phyloP scores from a whole-genome alignment of 2,797 vertebrate species.

The Siniperca undulata region DNA sequence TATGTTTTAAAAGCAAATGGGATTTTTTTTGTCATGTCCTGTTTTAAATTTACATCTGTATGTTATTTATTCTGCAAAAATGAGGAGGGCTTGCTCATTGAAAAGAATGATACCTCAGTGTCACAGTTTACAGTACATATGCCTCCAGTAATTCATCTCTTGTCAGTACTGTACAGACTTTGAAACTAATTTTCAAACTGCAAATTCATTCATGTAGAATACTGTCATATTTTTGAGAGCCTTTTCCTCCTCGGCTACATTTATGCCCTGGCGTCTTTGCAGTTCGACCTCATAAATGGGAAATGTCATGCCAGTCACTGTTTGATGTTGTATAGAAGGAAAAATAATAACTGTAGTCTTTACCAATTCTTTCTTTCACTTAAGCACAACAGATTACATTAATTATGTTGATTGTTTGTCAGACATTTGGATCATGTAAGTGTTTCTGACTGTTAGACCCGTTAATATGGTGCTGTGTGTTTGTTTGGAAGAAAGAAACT shows the following conservation, averaged over 20 bases:
- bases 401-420: slow-evolving; percentile 47
- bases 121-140: slow-evolving; percentile 79
- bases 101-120: slow-evolving; percentile 78
- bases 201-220: slow-evolving; percentile 35
- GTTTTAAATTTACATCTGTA: slow-evolving; percentile 60
- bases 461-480: slow-evolving; percentile 67
- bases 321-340: slow-evolving; percentile 57
- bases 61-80: slow-evolving; percentile 80
- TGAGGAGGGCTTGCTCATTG: slow-evolving; percentile 68
- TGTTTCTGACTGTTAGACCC: slow-evolving; percentile 50
- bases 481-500: slow-evolving; percentile 54
- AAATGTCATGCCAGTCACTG: slow-evolving; percentile 38
- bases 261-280: slow-evolving; percentile 6
- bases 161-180: slow-evolving; percentile 24
- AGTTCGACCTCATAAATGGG: slow-evolving; percentile 16
- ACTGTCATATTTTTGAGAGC: slow-evolving; percentile 24
- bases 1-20: slow-evolving; percentile 59
- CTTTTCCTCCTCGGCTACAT: slow-evolving; percentile 23
- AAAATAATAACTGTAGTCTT: slow-evolving; percentile 54
- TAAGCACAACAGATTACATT: slow-evolving; percentile 53
- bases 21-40: slow-evolving; percentile 53
- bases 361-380: slow-evolving; percentile 39
- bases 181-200: slow-evolving; percentile 14
- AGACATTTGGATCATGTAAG: slow-evolving; percentile 45
- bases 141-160: slow-evolving; percentile 68